Base-by-base conservation (phyloP, 53 echinoderm and acorn worm genomes). In the Echinometra lucunter region DNA sequence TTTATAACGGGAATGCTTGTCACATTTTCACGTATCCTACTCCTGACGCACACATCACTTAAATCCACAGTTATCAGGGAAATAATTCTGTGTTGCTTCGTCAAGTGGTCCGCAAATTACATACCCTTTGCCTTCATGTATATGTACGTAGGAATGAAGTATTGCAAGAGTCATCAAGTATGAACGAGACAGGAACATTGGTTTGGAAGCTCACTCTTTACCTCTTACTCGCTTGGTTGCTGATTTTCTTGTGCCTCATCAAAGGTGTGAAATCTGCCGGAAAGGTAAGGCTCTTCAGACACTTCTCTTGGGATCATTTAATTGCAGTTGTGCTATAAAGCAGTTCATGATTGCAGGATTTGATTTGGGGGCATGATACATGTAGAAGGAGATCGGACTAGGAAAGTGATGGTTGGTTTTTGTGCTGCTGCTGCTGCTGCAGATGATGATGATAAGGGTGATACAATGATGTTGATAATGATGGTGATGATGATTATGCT, bases 211-310 rank as follows among this genome's bases (percentile, higher is more conserved):
- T 95, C 28, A 88, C 94, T 57, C 93, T 95, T 15, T 93, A 40
- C n/a, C 88, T 95, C 15, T 67, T 93, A 1, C 74, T 95, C 16
- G 95, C 95, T 25, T 95, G 95, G 95, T 25, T 93, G 44, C 2
- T 95, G 17, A 58, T 95, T 9, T 95, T 95, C 58, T 66, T 92
- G 12, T 93, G 95, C 42, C 89, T 95, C 88, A 88, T 95, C 70
- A 95, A 95, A 88, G 95, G 95, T 4, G 87, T 95, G n/a, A 95
- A 95, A 34, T 95, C 95, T 17, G 93, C 94, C 11, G 95, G 95
- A 16, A 95, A 95, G 93, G 95, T 95, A 93, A 15, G 37, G 3
- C 0, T 28, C 19, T 17, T n/a, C 4, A 4, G 2, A 25, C 15
- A 19, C 3, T 12, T 49, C 85, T 78, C 78, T 0, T 0, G 78